These are phyloP conservation scores for Platycheirus albimanus DNA, from an alignment of 2,888 invertebrate species.

Conservation along the genomic window DNA sequence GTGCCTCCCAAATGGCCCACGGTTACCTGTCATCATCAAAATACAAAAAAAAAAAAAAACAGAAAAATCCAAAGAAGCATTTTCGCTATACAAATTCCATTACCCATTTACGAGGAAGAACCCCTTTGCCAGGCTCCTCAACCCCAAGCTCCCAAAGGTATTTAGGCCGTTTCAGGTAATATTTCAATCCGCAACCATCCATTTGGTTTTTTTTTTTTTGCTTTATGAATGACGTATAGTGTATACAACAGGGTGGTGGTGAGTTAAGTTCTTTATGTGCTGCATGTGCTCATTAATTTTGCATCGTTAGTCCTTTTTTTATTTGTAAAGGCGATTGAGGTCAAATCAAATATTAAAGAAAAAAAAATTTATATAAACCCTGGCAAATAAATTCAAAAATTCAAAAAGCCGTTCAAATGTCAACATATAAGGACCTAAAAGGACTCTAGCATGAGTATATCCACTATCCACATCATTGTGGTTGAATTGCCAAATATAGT, in stretches of 20 bases:
- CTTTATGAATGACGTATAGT: constrained; percentile 10
- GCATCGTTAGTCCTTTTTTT: constrained; percentile 55
- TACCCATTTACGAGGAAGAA: constrained; percentile 56
- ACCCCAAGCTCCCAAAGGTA: constrained; percentile 44
- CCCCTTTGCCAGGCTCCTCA: constrained; percentile 14
- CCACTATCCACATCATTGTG: constrained; percentile 23
- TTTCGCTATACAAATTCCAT: constrained; percentile 34
- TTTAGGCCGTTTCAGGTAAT: constrained; percentile 55
- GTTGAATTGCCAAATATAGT: constrained; percentile 57
- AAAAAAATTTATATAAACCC: neutral
- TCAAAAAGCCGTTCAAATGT: constrained; percentile 35
- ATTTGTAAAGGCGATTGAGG: constrained; percentile 35
- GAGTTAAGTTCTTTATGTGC: constrained; percentile 41
- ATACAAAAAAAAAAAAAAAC: neutral
- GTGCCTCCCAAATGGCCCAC: constrained; percentile 16
- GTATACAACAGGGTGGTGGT: too few species aligned
- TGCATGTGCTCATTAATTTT: constrained; percentile 56
- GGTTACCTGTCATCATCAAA: constrained; percentile 26
- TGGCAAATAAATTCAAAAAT: neutral
- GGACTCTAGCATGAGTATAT: constrained; percentile 4
- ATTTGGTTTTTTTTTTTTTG: neutral
- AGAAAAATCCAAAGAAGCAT: constrained; percentile 11
- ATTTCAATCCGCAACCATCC: constrained; percentile 39
- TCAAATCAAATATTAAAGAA: neutral
- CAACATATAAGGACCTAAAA: constrained; percentile 1